Conservation (phyloP, 2,888 invertebrate genomes). For the Platycheirus rosarum region DNA sequence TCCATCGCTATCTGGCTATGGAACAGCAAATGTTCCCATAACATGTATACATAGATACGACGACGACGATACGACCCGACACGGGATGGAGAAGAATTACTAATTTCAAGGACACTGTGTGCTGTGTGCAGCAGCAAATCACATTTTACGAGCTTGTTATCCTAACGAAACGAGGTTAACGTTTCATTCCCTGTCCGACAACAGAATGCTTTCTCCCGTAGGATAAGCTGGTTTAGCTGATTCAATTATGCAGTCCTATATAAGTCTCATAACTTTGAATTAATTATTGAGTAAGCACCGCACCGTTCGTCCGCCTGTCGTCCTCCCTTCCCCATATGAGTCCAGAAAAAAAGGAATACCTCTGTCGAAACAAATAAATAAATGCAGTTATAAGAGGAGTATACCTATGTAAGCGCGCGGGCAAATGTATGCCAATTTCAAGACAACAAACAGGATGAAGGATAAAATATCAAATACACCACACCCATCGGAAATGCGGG, state of each 20-base stretch:
- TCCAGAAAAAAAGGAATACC: not conserved
- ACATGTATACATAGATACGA: slow-evolving; percentile 16
- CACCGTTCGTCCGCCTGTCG: slow-evolving; percentile 52
- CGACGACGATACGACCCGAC: not conserved
- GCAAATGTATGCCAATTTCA: slow-evolving; percentile 64
- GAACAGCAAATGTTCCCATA: slow-evolving; percentile 13
- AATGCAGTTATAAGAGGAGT: slow-evolving; percentile 41
- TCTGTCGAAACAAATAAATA: slow-evolving; percentile 51
- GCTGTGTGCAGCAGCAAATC: slow-evolving; percentile 54
- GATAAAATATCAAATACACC: slow-evolving; percentile 69
- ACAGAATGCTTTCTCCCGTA: slow-evolving; percentile 37
- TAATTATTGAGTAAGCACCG: slow-evolving; percentile 64
- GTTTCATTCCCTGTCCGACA: slow-evolving; percentile 2
- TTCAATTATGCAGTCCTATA: slow-evolving; percentile 59
- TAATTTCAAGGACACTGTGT: slow-evolving; percentile 63
- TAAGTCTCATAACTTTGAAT: slow-evolving; percentile 63
- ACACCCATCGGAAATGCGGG: slow-evolving; percentile 49
- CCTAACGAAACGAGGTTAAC: slow-evolving; percentile 63
- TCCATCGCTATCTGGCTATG: too few species aligned
- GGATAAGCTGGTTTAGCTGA: slow-evolving; percentile 42
- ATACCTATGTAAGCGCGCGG: slow-evolving; percentile 28
- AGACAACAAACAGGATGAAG: slow-evolving; percentile 61
- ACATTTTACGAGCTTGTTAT: slow-evolving; percentile 73
- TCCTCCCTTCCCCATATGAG: slow-evolving; percentile 4
- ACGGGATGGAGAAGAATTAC: slow-evolving; percentile 28